phyloP scores from a whole-genome alignment of 2,113 vertebrate species.

The Galbula dea region DNA sequence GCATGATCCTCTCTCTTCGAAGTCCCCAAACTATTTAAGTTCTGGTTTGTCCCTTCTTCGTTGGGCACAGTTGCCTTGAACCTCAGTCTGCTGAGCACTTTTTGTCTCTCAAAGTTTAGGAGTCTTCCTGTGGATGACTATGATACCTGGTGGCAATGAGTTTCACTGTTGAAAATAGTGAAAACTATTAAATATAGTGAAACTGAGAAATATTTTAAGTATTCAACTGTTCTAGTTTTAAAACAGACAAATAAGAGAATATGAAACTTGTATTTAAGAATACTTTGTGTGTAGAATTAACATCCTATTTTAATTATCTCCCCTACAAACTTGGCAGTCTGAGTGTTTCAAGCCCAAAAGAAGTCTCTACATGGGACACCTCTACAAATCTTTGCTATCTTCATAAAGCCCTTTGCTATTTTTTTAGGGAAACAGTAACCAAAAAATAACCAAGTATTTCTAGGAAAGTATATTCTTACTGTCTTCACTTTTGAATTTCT shows the following conservation, averaged over 20 bases:
- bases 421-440: neutral
- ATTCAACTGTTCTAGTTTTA: neutral
- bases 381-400: neutral
- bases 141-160: neutral
- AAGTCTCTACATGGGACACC: neutral
- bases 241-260: neutral
- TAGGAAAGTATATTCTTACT: neutral
- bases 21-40: neutral
- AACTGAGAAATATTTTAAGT: too few relatives aligned
- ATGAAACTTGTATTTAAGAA: neutral
- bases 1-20: neutral
- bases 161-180: neutral
- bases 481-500: neutral
- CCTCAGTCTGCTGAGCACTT: neutral
- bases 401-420: neutral
- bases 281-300: neutral
- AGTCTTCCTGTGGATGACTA: neutral
- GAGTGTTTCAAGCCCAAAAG: neutral
- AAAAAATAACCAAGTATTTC: neutral
- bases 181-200: too few relatives aligned
- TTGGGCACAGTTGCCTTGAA: neutral
- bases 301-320: neutral
- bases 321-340: neutral
- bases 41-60: neutral
- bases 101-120: neutral